Percentiles rank a stretch among this genome's conserved stretches.
These are phyloP conservation scores for Thermophis baileyi DNA, from an alignment of 2,113 vertebrate genomes.

Conservation along the genomic window DNA sequence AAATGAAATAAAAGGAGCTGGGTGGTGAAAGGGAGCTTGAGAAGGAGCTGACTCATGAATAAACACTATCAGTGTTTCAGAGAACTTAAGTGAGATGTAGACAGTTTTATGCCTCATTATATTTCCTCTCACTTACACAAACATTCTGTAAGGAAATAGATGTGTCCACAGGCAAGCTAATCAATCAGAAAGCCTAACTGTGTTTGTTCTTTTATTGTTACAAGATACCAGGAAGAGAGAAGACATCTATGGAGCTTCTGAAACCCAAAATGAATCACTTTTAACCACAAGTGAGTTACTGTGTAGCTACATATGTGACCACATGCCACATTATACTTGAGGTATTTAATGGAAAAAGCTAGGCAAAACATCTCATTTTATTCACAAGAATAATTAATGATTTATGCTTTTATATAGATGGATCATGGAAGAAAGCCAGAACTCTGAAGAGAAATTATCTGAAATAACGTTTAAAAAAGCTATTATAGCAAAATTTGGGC, in stretches of 20 bases:
- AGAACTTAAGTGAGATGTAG: constrained; percentile 16
- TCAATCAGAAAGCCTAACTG: neutral
- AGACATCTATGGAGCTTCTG: neutral
- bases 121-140: neutral
- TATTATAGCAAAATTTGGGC: neutral
- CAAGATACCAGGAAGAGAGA: neutral
- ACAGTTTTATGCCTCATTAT: neutral
- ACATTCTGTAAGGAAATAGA: neutral
- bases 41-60: neutral
- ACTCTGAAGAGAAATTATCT: neutral
- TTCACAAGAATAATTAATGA: neutral
- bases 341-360: neutral
- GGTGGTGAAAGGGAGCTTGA: neutral
- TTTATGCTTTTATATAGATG: neutral
- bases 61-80: neutral
- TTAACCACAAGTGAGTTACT: neutral
- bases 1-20: neutral
- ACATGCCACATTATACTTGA: neutral
- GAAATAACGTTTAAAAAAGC: neutral
- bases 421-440: neutral
- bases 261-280: neutral
- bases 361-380: neutral
- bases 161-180: constrained; percentile 2
- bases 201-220: neutral
- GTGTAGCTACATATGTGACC: neutral